Percentiles rank a stretch among this genome's conserved stretches.
Evolutionary conservation across 2,888 invertebrate genomes (phyloP).

Genomic region (Drosophila paranaensis): DNA sequence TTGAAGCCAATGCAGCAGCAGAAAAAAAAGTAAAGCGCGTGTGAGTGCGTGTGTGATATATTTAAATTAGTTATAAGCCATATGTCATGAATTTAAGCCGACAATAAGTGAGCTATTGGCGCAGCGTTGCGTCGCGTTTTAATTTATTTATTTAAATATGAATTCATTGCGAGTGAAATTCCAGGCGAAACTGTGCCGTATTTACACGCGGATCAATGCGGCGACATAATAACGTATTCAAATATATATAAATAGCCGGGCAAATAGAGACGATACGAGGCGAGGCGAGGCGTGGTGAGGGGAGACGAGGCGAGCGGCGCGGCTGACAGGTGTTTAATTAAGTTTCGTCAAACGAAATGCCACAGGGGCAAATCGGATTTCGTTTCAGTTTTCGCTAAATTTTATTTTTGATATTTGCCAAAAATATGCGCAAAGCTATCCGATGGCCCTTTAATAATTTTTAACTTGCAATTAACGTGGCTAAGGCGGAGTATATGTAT

Average conservation of each 20-base stretch:
- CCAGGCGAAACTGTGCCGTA: neutral
- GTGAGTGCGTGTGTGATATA: neutral
- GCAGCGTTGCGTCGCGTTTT: neutral
- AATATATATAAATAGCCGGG: conserved; percentile 1
- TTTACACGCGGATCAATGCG: neutral
- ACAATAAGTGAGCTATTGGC: conserved; percentile 9
- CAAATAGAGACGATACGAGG: neutral
- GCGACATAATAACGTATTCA: neutral
- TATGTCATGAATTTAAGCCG: neutral
- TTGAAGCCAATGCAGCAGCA: neutral
- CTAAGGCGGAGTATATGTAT: neutral
- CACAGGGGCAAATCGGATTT: neutral
- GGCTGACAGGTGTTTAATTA: conserved; percentile 12
- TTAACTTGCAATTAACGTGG: conserved; percentile 23
- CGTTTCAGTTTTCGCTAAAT: neutral
- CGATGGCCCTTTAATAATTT: conserved; percentile 31
- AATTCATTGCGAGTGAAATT: neutral
- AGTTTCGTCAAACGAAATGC: neutral
- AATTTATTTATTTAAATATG: conserved; percentile 8
- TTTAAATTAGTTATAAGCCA: conserved; percentile 3
- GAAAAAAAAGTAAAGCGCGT: neutral
- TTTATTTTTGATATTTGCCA: neutral
- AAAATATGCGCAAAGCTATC: neutral
- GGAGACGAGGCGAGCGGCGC: neutral
- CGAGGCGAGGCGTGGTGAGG: too few relatives aligned